These are phyloP conservation scores for Plusia festucae DNA, from an alignment of 2,888 invertebrate genomes.

Conservation along the genomic window DNA sequence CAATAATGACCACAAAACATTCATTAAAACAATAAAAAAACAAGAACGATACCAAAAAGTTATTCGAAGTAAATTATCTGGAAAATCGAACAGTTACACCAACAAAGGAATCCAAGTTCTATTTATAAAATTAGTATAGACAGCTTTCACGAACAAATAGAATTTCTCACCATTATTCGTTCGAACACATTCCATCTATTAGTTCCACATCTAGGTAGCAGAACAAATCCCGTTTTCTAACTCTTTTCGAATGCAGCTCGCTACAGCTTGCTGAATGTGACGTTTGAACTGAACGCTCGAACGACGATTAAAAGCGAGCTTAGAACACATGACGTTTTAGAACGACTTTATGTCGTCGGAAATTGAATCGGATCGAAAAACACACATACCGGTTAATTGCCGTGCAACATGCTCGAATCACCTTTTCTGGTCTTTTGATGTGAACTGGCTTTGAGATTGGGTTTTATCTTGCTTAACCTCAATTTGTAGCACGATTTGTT, in stretches of 20 bases:
- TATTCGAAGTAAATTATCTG: not conserved
- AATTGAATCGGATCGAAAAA: conserved; percentile 58
- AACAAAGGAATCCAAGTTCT: conserved; percentile 2
- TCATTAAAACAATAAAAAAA: not conserved
- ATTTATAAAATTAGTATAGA: conserved; percentile 1
- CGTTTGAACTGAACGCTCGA: conserved; percentile 60
- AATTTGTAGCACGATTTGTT: not conserved
- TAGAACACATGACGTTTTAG: conserved; percentile 53
- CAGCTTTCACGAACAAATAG: not conserved
- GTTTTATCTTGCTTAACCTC: conserved; percentile 14
- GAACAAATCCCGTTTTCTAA: conserved; percentile 57
- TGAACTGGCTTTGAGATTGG: conserved; percentile 33
- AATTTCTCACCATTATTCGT: conserved; percentile 15
- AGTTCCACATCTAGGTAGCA: conserved; percentile 48
- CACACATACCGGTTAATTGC: conserved; percentile 48
- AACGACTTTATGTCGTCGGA: conserved; percentile 45
- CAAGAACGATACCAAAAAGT: not conserved
- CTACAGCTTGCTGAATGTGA: conserved; percentile 62
- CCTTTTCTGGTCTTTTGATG: conserved; percentile 44
- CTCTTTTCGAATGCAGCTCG: conserved; percentile 66
- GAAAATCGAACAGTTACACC: not conserved
- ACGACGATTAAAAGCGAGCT: conserved; percentile 58
- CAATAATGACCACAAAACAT: not conserved
- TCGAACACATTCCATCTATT: conserved; percentile 35
- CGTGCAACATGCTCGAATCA: conserved; percentile 20